Evolutionary conservation across 2,888 invertebrate genomes (phyloP), one percentile per base, ranked within the genome.

Genomic region (Pharmacophagus antenor): DNA sequence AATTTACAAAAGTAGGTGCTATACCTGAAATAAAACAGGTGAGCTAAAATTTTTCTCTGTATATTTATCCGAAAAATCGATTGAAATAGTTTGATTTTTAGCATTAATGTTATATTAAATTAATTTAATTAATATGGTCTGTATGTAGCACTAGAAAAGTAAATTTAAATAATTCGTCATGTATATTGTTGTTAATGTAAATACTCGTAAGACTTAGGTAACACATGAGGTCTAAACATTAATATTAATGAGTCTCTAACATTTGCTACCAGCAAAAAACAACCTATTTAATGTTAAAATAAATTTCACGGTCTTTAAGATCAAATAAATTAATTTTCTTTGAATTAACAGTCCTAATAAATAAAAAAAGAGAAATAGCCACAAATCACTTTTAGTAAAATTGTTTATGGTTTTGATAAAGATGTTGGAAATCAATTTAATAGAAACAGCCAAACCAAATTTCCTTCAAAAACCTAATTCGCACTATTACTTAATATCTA

Each of bases 81-180:
- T 53, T 64, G 62, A 65, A 63, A 56, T 63, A 59, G 50, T 62
- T 62, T 62, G 41, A 56, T 53, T 23, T 31, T 17, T 48, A 56
- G 37, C 21, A 23, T 61, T 56, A 56, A 55, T 61, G 57, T 61
- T 56, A 48, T 48, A 31, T 55, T 59, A 15, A 52, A 58, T 56
- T 58, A 48, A 41, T 62, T 58, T 51, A 55, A 52, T 44, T 22
- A 51, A 46, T 46, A 48, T 10, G 25, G 10, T 37, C 52, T 56
- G 52, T 41, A 23, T 42, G 27, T 57, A 61, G 56, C 15, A 15
- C 21, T 57, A 47, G 56, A 49, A 25, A 53, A 58, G 52, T 56
- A 46, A 56, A 21, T 56, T 44, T 18, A 55, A 55, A 55, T 42
- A 25, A 50, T 37, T 17, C 27, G 18, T 49, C 50, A 2, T 62